A percentile compares a stretch with the other conserved stretches of the same genome.
phyloP scores from a whole-genome alignment of 1,140 invertebrate genomes.

The Drosophila pseudoobscura region DNA sequence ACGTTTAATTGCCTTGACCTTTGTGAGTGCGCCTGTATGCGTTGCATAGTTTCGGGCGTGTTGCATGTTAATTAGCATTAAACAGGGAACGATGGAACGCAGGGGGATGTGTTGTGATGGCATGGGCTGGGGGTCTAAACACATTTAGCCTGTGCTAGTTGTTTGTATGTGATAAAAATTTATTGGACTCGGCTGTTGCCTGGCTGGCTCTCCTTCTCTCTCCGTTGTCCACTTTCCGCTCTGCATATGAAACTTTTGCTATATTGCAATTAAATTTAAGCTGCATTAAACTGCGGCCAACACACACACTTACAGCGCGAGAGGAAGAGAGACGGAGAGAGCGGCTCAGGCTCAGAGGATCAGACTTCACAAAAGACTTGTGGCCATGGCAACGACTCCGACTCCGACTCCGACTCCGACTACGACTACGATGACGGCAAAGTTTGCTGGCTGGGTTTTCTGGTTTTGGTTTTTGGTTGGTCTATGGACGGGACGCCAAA shows the following conservation, averaged over 20 bases:
- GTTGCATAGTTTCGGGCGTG: conserved; percentile 63
- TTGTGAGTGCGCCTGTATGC: conserved; percentile 34
- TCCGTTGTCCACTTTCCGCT: neutral
- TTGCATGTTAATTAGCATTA: conserved; percentile 80
- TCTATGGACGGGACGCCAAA: conserved; percentile 59
- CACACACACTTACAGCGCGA: conserved; percentile 2
- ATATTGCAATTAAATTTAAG: conserved; percentile 77
- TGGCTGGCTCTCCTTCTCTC: too few relatives aligned
- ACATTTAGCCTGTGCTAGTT: conserved; percentile 10
- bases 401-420: conserved; percentile 14
- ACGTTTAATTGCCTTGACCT: conserved; percentile 77
- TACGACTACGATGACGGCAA: conserved; percentile 54
- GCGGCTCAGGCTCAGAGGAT: conserved; percentile 34
- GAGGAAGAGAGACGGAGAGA: conserved; percentile 2
- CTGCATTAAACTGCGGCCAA: conserved; percentile 64
- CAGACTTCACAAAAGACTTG: conserved; percentile 55
- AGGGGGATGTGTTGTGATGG: neutral
- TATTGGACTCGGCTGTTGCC: conserved; percentile 42
- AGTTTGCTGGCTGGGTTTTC: conserved; percentile 64
- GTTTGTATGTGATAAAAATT: conserved; percentile 71
- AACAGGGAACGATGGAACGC: conserved; percentile 41
- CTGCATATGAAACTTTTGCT: conserved; percentile 64
- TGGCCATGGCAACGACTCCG: conserved; percentile 35
- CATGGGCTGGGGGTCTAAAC: conserved; percentile 1
- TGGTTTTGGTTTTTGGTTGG: conserved; percentile 54